Conservation (phyloP, 2,888 invertebrate genomes). For the Aethes cnicana region DNA sequence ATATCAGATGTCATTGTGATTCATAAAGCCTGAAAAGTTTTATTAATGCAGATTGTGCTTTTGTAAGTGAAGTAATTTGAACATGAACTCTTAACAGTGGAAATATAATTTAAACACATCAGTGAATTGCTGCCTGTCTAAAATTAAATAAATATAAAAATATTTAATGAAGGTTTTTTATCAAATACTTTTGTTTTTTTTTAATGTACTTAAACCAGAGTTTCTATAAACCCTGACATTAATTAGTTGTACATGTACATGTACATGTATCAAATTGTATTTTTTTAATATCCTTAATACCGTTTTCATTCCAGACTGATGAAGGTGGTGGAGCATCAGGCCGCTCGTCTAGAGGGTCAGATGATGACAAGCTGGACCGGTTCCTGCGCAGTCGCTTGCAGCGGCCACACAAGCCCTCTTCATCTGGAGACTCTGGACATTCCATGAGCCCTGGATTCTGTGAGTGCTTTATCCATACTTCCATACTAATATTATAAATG, state of each 20-base stretch:
- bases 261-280: neutral
- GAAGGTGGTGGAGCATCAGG: slow-evolving; percentile 73
- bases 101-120: no score
- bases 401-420: slow-evolving; percentile 66
- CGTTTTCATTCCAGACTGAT: slow-evolving; percentile 83
- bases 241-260: neutral
- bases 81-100: no score
- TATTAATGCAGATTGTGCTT: no score
- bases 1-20: no score
- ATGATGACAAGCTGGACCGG: slow-evolving; percentile 83
- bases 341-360: slow-evolving; percentile 78
- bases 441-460: slow-evolving; percentile 76
- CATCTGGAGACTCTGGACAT: slow-evolving; percentile 67
- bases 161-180: no score
- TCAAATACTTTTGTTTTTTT: neutral
- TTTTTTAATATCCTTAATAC: neutral
- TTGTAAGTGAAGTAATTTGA: no score
- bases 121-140: no score
- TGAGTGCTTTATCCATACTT: slow-evolving; percentile 45
- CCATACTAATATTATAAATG: no score
- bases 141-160: no score
- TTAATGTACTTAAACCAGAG: slow-evolving; percentile 9
- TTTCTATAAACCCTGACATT: neutral
- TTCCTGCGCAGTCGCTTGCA: slow-evolving; percentile 73
- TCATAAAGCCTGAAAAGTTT: no score